Conservation (phyloP, 2,113 vertebrate genomes). For the Myanophis thanlyinensis region DNA sequence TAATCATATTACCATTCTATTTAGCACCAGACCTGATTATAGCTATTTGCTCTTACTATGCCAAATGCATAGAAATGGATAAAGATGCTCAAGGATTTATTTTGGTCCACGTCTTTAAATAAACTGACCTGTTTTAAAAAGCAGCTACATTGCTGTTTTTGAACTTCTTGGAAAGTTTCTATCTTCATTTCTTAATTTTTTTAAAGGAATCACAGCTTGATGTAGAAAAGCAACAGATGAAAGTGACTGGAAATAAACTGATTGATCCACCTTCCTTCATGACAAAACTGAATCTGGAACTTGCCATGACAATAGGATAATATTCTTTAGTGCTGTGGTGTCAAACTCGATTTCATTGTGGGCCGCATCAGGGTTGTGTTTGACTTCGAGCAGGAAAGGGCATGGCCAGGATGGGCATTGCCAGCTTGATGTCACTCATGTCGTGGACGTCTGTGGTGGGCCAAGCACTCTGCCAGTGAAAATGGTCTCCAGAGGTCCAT, state of each 20-base stretch:
- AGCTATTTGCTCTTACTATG: background rate
- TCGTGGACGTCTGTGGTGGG: too few relatives aligned
- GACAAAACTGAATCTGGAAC: background rate
- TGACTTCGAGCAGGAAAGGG: too few relatives aligned
- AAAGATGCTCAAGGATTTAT: background rate
- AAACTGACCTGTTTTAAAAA: background rate
- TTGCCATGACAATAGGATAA: background rate
- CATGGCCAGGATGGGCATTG: too few relatives aligned
- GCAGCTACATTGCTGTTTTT: background rate
- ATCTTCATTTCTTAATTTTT: background rate
- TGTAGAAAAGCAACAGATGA: background rate
- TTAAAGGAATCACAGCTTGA: background rate
- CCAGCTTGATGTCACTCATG: too few relatives aligned
- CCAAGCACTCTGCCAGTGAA: too few relatives aligned
- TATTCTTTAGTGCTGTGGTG: background rate
- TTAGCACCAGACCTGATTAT: background rate
- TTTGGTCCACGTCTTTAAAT: background rate
- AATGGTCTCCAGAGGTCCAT: too few relatives aligned
- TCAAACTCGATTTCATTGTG: too few relatives aligned
- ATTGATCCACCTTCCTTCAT: background rate
- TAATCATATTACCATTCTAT: background rate
- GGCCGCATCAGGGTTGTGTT: too few relatives aligned
- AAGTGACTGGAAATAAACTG: background rate
- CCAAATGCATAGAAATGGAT: background rate
- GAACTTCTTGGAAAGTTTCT: background rate